Base-by-base conservation (phyloP, 2,113 vertebrate genomes). In the Cnemophilus loriae region DNA sequence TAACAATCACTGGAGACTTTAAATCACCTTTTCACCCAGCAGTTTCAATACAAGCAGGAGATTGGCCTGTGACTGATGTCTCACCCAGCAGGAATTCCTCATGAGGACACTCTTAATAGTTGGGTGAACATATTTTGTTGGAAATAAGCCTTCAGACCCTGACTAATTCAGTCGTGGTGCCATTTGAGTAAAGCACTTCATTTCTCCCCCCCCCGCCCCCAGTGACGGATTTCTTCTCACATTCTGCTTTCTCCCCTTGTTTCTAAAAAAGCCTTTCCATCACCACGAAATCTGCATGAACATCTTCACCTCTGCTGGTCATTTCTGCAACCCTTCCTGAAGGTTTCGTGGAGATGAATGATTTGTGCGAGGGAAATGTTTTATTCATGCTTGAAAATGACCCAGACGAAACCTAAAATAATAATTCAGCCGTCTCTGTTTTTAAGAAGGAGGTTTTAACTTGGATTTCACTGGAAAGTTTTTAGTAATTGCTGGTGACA, bases 301-400 rank as follows among this genome's bases (percentile, higher is more conserved):
- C 50, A 64, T 85, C 85, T 90, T 93, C 93, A 95, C 94, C 93
- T 95, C 83, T 80, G 65, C 84, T 93, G 90, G 89, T 79, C 79
- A 44, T 93, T 94, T 67, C 91, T 87, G 61, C 49, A 47, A 87
- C 84, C 94, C 78, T 90, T 94, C 84, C 63, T 26, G 55, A 84
- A 89, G 64, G 52, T 82, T 76, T 86, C 32, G 8, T 20, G 46
- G 74, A 89, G 87, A 95, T 8, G 53, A 92, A 95, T 46, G 87
- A 64, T 46, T 88, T 61, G 88, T 49, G 84, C 86, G 30, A 57
- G 75, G 49, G 20, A 94, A 86, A 97, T 96, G 88, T 97, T 96
- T 96, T 96, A 96, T 96, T 97, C 93, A 96, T 96, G 76, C 3
- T 41, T 10, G 37, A 88, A 96, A 95, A 88, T 78, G 94, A 95